These are phyloP conservation scores for Psittacus erithacus DNA, from an alignment of 2,113 vertebrate species.

Conservation along the genomic window DNA sequence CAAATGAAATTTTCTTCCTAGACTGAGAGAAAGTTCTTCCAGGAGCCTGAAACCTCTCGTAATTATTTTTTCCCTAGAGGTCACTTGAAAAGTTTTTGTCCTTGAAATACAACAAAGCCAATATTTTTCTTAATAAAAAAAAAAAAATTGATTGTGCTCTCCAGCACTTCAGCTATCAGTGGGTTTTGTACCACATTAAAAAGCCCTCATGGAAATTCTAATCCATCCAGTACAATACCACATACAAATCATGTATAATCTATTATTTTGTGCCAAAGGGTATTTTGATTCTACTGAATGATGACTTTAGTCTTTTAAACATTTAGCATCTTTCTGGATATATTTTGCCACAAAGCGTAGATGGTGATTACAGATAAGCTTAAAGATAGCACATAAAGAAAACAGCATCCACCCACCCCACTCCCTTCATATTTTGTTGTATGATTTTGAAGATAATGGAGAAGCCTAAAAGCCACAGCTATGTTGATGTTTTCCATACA, in stretches of 20 bases:
- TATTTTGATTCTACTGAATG: constrained; percentile 24
- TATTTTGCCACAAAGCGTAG: not conserved
- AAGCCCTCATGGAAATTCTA: constrained; percentile 32
- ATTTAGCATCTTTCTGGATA: constrained; percentile 24
- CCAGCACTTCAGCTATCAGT: not conserved
- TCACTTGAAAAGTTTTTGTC: constrained; percentile 61
- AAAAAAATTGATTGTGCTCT: not conserved
- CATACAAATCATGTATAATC: not conserved
- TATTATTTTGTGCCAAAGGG: constrained; percentile 37
- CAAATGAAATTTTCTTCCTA: constrained; percentile 35
- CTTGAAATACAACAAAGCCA: constrained; percentile 52
- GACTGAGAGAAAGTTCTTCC: constrained; percentile 2
- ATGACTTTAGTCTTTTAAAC: not conserved
- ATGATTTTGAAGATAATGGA: constrained; percentile 38
- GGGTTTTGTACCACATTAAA: constrained; percentile 2
- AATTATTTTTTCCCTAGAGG: constrained; percentile 18
- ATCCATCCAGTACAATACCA: constrained; percentile 13
- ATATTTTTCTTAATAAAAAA: constrained; percentile 18
- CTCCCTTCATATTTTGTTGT: not conserved
- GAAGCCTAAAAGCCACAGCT: constrained; percentile 11
- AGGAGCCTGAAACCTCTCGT: not conserved
- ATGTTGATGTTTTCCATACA: constrained; percentile 1
- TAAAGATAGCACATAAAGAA: constrained; percentile 14
- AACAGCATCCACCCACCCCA: not conserved
- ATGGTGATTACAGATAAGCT: not conserved